Percentiles rank a stretch among this genome's conserved stretches.
These are phyloP conservation scores for Mesorhabditis belari DNA, from an alignment of 2,888 invertebrate species.

Conservation along the genomic window DNA sequence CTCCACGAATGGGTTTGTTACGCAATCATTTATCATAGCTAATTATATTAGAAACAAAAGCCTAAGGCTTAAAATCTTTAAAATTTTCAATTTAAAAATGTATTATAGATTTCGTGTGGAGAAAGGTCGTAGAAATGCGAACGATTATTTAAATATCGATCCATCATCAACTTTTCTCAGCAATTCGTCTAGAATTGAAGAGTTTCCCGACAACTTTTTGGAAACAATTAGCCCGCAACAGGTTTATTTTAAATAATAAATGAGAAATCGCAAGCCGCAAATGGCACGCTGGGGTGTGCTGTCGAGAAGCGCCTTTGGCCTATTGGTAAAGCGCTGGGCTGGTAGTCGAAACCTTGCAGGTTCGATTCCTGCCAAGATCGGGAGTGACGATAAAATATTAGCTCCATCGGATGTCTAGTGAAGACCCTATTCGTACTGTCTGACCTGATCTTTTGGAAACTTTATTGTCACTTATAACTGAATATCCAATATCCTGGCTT, in stretches of 20 bases:
- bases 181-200: conserved; percentile 34
- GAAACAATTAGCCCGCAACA: conserved; percentile 48
- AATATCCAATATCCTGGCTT: neutral
- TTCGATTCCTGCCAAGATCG: neutral
- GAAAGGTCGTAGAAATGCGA: conserved; percentile 9
- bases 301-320: neutral
- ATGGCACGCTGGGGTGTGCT: neutral
- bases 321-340: neutral
- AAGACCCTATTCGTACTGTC: neutral
- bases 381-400: neutral
- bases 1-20: neutral
- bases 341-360: neutral
- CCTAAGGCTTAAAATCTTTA: neutral
- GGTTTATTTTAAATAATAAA: too few species aligned
- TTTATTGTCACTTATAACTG: too few species aligned
- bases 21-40: neutral
- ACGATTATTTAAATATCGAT: conserved; percentile 44
- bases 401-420: neutral
- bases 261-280: neutral
- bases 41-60: neutral
- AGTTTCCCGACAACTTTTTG: conserved; percentile 50
- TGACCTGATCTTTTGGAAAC: neutral
- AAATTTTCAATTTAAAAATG: neutral
- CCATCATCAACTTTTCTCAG: conserved; percentile 32
- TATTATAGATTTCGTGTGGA: neutral